Base-by-base conservation (phyloP, 2,797 vertebrate genomes). In the Sebastes itinus region DNA sequence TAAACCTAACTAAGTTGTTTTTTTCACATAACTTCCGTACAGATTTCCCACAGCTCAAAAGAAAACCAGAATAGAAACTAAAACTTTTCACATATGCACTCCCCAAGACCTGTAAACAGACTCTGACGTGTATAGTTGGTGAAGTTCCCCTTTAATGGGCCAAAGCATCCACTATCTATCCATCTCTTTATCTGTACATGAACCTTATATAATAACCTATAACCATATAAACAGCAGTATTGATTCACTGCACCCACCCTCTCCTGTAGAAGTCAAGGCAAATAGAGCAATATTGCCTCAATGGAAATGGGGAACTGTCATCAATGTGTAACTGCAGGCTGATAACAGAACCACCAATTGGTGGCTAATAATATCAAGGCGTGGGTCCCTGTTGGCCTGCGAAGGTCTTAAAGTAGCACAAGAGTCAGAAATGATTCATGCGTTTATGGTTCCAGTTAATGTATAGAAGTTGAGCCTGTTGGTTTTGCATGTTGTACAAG, bases 251-350 rank as follows among this genome's bases (percentile, higher is more conserved):
- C 58, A 32, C 12, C 20, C 32, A 3, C 60, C n/a, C 54, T 75
- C 63, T 64, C 61, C 35, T 55, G 32, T 46, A 80, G 73, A 81
- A 86, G 84, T 82, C 78, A 81, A 81, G 74, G 61, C 79, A 64
- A 93, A 92, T 78, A 88, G 75, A 79, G 81, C 75, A 80, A 88
- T 91, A 85, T 88, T 82, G 77, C 78, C 74, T 81, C 77, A 77
- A 46, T 93, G 64, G 62, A 91, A 93, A 94, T 75, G 65, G 79
- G 85, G 89, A 92, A 92, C 86, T 85, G 83, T 89, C 88, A 94
- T 95, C 90, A 94, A 95, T 94, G 93, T 95, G 89, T 95, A 95
- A 95, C 94, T 87, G 75, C 68, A 46, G 64, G 42, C 92, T 93
- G 93, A 94, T 94, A 95, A 94, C 84, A 80, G 30, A 64, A 63